Evolutionary conservation across 2,888 invertebrate genomes (phyloP), one percentile per base, ranked within the genome.

Genomic region (Apotomis betuletana): DNA sequence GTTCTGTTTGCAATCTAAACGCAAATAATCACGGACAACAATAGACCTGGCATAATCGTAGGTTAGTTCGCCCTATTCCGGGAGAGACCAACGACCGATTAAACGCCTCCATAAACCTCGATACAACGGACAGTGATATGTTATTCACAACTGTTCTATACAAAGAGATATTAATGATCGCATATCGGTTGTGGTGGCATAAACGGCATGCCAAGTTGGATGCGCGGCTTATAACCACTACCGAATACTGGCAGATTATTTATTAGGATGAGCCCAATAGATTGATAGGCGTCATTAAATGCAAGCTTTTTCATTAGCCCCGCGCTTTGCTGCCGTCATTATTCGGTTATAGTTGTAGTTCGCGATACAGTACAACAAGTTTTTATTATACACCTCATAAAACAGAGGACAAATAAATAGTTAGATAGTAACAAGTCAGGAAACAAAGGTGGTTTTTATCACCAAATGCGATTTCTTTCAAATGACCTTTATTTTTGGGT

Each of bases 121-220:
- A 44, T 65, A 49, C 54, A 54, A 46, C 63, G 36, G 52, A 61
- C 65, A 67, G 15, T 52, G 52, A 71, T 62, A 61, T 44, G 67
- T 58, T 61, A 58, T 57, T 65, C 65, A 38, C 62, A 52, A 54
- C 67, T 67, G 51, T 41, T 57, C 52, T 52, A 46, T 63, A 67
- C 51, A 62, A 63, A 70, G 44, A 60, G 27, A 63, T 72, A 72
- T 67, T 71, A 72, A 72, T 63, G 68, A 58, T 44, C 54, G 44
- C 15, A 52, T 57, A 49, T 64, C 51, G 69, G 57, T 57, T 67
- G 54, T 54, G 65, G 55, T 38, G 44, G 58, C 59, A 13, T 58
- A 63, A 72, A 60, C 62, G 55, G 60, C 44, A 74, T 79, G 81
- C 82, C 81, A 83, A 81, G 27, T 27, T 27, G 27, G 1, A 78